Conservation (phyloP, 2,888 invertebrate species). For the Osmoderma eremita region DNA sequence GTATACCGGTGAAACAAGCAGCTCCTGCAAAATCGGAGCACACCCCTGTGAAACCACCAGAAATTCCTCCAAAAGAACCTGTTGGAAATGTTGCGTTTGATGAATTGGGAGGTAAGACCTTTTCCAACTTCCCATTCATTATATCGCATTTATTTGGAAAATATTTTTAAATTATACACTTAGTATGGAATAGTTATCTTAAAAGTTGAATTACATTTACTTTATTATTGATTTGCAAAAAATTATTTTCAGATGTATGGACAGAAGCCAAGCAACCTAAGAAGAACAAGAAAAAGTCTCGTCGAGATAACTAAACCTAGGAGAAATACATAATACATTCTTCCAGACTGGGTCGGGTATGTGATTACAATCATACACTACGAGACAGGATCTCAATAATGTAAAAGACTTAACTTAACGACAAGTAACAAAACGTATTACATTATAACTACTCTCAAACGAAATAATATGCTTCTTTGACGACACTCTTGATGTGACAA, state of each 20-base stretch:
- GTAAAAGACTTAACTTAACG: slow-evolving; percentile 52
- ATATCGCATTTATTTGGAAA: too few species aligned
- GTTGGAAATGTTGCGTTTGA: slow-evolving; percentile 66
- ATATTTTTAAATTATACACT: too few species aligned
- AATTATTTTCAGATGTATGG: slow-evolving; percentile 72
- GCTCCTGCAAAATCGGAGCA: slow-evolving; percentile 11
- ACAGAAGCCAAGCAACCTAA: slow-evolving; percentile 78
- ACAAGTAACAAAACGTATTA: slow-evolving; percentile 27
- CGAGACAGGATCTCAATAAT: slow-evolving; percentile 58
- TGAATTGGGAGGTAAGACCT: slow-evolving; percentile 68
- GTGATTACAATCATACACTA: slow-evolving; percentile 57
- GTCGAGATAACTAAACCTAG: slow-evolving; percentile 72
- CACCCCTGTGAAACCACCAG: slow-evolving; percentile 59
- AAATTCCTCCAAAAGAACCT: slow-evolving; percentile 55
- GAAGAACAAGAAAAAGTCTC: slow-evolving; percentile 81
- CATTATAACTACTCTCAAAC: slow-evolving; percentile 6
- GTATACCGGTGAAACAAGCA: slow-evolving; percentile 23
- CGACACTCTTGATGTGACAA: background rate
- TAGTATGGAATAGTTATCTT: too few species aligned
- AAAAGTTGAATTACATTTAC: too few species aligned
- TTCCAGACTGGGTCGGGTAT: slow-evolving; percentile 52
- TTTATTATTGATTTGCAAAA: too few species aligned
- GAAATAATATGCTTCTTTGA: slow-evolving; percentile 24
- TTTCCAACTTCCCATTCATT: background rate
- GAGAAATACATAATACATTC: slow-evolving; percentile 42